Conservation (phyloP, 2,888 invertebrate genomes). For the Coenonympha glycerion region DNA sequence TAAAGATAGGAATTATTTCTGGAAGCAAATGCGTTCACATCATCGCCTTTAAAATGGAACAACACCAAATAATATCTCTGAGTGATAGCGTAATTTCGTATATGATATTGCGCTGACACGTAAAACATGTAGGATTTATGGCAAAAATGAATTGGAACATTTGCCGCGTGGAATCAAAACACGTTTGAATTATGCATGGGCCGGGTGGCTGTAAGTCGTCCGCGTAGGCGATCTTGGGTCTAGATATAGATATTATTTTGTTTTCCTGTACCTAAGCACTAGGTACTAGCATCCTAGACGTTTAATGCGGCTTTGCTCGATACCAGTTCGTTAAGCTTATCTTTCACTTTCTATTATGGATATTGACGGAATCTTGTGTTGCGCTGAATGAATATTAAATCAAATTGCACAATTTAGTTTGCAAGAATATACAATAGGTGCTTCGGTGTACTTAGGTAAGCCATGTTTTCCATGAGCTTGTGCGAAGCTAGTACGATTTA, state of each 20-base stretch:
- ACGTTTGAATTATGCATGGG: constrained; percentile 55
- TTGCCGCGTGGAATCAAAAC: constrained; percentile 41
- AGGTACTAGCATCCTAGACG: constrained; percentile 35
- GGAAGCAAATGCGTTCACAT: neutral
- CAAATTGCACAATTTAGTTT: constrained; percentile 10
- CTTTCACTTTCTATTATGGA: constrained; percentile 42
- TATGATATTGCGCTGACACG: constrained; percentile 34
- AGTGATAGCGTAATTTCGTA: constrained; percentile 13
- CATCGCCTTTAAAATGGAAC: neutral
- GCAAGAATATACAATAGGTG: constrained; percentile 4
- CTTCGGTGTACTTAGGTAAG: neutral
- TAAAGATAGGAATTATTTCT: too few relatives aligned
- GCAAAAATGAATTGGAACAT: constrained; percentile 55
- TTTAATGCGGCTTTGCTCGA: constrained; percentile 37
- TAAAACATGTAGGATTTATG: constrained; percentile 44
- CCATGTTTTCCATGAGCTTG: neutral
- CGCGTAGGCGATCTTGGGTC: constrained; percentile 52
- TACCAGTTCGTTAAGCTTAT: constrained; percentile 54
- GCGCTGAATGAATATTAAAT: constrained; percentile 17
- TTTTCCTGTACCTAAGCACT: constrained; percentile 46
- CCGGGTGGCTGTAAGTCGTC: constrained; percentile 45
- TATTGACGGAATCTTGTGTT: constrained; percentile 26
- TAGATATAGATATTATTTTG: constrained; percentile 50
- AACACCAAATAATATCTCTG: constrained; percentile 6
- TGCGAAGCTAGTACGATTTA: neutral